A percentile compares a stretch with the other conserved stretches of the same genome.
Evolutionary conservation across 2,888 invertebrate species (phyloP).

Genomic region (Mythimna ferrago): DNA sequence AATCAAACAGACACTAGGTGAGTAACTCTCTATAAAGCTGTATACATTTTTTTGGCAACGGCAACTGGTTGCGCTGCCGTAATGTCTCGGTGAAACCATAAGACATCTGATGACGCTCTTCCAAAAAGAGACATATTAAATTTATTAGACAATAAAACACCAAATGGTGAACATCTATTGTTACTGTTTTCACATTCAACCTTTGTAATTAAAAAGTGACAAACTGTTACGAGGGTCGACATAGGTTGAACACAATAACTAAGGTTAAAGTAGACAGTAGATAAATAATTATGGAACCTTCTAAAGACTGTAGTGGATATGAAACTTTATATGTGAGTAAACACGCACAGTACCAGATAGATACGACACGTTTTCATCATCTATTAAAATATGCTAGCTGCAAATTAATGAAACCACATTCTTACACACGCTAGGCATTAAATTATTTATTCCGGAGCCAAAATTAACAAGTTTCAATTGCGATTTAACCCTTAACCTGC

Average conservation of each 20-base stretch:
- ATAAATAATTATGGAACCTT: neutral
- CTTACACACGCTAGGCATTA: neutral
- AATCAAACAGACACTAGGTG: too few species aligned
- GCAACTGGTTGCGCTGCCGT: too few species aligned
- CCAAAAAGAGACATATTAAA: neutral
- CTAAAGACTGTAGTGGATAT: neutral
- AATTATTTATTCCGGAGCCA: neutral
- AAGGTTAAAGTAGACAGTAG: slow-evolving; percentile 6
- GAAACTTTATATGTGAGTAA: neutral
- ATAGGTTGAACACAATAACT: slow-evolving; percentile 6
- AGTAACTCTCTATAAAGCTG: too few species aligned
- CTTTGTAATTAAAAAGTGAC: slow-evolving; percentile 43
- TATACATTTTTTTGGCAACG: too few species aligned
- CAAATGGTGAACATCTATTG: slow-evolving; percentile 7
- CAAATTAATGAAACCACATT: neutral
- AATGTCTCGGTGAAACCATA: too few species aligned
- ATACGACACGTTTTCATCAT: too few species aligned
- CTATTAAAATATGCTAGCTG: too few species aligned
- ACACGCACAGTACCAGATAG: neutral
- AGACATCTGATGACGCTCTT: too few species aligned
- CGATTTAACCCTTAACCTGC: neutral
- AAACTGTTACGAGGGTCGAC: slow-evolving; percentile 40
- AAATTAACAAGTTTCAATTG: slow-evolving; percentile 7
- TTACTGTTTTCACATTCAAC: neutral
- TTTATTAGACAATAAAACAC: slow-evolving; percentile 12